These are phyloP conservation scores for Penaeus japonicus DNA, from an alignment of 1,140 invertebrate genomes.

Conservation along the genomic window DNA sequence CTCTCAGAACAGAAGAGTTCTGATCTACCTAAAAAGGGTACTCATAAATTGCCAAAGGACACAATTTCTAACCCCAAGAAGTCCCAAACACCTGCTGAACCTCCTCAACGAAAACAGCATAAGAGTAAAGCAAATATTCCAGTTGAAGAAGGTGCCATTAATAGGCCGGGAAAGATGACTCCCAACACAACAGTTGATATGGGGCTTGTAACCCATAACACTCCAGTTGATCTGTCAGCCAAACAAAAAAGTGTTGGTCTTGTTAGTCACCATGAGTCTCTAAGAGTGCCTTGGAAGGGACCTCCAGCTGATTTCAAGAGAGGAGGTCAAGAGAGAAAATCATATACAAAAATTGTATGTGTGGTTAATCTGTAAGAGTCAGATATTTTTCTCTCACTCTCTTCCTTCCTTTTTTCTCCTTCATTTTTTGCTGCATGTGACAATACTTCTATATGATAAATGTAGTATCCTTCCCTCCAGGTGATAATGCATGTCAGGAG, in stretches of 20 bases:
- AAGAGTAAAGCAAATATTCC: no score
- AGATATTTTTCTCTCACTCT: not conserved
- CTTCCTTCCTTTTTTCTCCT: not conserved
- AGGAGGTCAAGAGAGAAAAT: constrained; percentile 9
- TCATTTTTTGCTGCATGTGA: not conserved
- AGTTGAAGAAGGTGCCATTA: no score
- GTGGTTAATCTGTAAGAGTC: constrained; percentile 26
- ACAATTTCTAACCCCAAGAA: no score
- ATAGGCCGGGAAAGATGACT: no score
- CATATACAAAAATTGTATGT: constrained; percentile 35
- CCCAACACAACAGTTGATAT: no score
- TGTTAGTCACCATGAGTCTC: constrained; percentile 18
- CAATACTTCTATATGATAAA: not conserved
- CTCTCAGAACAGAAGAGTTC: no score
- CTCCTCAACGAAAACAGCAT: no score
- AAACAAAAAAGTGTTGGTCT: not conserved
- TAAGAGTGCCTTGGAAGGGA: constrained; percentile 23
- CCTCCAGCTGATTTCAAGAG: constrained; percentile 10
- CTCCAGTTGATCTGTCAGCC: not conserved
- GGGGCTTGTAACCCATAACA: no score
- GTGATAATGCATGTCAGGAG: constrained; percentile 27
- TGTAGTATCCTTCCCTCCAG: constrained; percentile 28
- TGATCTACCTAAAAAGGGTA: no score
- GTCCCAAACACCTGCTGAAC: no score
- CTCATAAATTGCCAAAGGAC: no score